A percentile compares a stretch with the other conserved stretches of the same genome.
phyloP scores from a whole-genome alignment of 2,888 invertebrate species.

The Hemaris fuciformis region DNA sequence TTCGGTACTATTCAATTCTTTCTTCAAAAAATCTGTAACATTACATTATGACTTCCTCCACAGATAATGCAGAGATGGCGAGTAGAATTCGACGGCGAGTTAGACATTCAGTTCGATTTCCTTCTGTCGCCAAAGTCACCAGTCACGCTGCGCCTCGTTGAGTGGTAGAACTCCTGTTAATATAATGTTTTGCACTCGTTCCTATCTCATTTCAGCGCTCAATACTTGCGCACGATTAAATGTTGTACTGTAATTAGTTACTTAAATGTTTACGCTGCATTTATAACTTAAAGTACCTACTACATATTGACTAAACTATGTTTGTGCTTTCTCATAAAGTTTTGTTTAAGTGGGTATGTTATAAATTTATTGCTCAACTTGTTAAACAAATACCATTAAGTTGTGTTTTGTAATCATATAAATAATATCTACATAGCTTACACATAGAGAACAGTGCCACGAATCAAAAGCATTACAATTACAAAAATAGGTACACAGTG shows the following conservation, averaged over 20 bases:
- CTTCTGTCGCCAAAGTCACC: constrained; percentile 89
- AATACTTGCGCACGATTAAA: not conserved
- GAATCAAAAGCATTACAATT: not conserved
- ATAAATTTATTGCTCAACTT: constrained; percentile 5
- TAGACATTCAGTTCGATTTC: constrained; percentile 91
- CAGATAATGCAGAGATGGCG: constrained; percentile 87
- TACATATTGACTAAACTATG: not conserved
- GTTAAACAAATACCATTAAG: not conserved
- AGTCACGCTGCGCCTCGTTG: constrained; percentile 84
- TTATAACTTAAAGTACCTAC: not conserved
- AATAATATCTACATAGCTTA: not conserved
- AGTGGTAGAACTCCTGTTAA: constrained; percentile 61
- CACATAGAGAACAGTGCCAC: not conserved
- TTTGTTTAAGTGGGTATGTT: constrained; percentile 4
- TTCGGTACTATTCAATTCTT: too few species aligned
- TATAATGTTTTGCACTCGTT: not conserved
- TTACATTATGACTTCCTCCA: constrained; percentile 27
- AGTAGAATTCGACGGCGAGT: constrained; percentile 84
- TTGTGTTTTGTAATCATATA: constrained; percentile 4
- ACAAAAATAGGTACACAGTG: not conserved
- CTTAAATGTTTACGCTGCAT: constrained; percentile 7
- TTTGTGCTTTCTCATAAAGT: constrained; percentile 5
- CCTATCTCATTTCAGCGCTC: constrained; percentile 11
- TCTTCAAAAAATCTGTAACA: too few species aligned
- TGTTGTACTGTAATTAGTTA: constrained; percentile 7